Evolutionary conservation across 2,888 invertebrate genomes (phyloP).

Genomic region (Drosophila kanekoi): DNA sequence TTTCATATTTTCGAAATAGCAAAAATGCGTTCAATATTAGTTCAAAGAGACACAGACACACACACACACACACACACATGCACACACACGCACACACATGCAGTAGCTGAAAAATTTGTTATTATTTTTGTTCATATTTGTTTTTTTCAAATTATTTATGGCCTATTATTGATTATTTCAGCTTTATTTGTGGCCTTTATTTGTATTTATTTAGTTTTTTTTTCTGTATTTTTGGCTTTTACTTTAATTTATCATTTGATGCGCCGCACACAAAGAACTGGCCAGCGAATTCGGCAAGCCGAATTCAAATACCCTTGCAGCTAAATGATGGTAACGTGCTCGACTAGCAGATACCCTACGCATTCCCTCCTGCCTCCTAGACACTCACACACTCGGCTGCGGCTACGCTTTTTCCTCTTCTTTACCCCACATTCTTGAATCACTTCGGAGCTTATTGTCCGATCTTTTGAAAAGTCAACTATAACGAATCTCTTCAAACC

Average conservation of each 20-base stretch:
- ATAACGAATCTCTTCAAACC: too few species aligned
- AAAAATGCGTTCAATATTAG: conserved; percentile 41
- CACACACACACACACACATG: too few species aligned
- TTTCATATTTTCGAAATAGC: conserved; percentile 39
- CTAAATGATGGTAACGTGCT: not conserved
- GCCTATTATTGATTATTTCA: conserved; percentile 36
- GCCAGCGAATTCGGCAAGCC: conserved; percentile 4
- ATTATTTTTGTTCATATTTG: conserved; percentile 20
- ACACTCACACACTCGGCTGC: too few species aligned
- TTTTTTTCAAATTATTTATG: conserved; percentile 33
- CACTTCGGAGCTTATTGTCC: too few species aligned
- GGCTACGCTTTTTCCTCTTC: too few species aligned
- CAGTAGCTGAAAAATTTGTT: conserved; percentile 15
- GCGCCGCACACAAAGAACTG: conserved; percentile 11
- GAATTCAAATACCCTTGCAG: conserved; percentile 36
- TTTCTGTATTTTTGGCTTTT: conserved; percentile 1
- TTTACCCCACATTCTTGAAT: too few species aligned
- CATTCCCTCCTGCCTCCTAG: too few species aligned
- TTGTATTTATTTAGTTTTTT: conserved; percentile 1
- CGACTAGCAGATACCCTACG: too few species aligned
- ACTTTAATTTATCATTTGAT: conserved; percentile 21
- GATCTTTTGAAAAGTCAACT: too few species aligned
- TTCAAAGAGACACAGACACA: too few species aligned
- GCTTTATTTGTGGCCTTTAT: conserved; percentile 26
- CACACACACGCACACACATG: not conserved